These are phyloP conservation scores for Caenorhabditis auriculariae DNA, from an alignment of 2,888 invertebrate genomes.

Conservation along the genomic window DNA sequence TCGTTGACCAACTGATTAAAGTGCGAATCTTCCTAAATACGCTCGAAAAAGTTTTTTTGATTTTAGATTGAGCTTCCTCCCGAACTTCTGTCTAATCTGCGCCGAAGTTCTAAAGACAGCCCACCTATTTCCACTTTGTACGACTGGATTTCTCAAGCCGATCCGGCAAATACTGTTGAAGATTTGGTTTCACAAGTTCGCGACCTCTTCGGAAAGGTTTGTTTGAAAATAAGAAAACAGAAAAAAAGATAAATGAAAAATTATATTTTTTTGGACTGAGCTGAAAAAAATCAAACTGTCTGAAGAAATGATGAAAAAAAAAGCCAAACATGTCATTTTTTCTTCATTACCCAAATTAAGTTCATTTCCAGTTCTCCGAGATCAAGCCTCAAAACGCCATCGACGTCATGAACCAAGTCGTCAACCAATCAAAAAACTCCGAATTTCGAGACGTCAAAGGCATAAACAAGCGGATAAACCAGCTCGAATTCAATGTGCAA, in stretches of 20 bases:
- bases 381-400: slow-evolving; percentile 15
- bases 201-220: slow-evolving; percentile 30
- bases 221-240: neutral
- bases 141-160: slow-evolving; percentile 55
- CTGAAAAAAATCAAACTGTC: neutral
- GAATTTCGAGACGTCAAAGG: slow-evolving; percentile 54
- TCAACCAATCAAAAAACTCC: slow-evolving; percentile 34
- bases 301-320: neutral
- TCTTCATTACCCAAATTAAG: neutral
- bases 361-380: slow-evolving; percentile 20
- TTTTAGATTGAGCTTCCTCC: slow-evolving; percentile 16
- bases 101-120: neutral
- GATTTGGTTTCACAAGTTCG: slow-evolving; percentile 29
- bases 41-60: neutral
- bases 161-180: slow-evolving; percentile 35
- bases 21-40: slow-evolving; percentile 1
- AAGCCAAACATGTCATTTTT: neutral
- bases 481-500: slow-evolving; percentile 41
- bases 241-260: neutral
- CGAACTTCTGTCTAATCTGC: slow-evolving; percentile 2
- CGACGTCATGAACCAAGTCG: slow-evolving; percentile 22
- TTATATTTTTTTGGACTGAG: neutral
- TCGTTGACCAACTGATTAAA: slow-evolving; percentile 46
- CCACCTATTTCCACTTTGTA: slow-evolving; percentile 34
- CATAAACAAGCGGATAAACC: slow-evolving; percentile 53